These are phyloP conservation scores for Campopleginae sp. DNA, from an alignment of 2,888 invertebrate species.

Conservation along the genomic window DNA sequence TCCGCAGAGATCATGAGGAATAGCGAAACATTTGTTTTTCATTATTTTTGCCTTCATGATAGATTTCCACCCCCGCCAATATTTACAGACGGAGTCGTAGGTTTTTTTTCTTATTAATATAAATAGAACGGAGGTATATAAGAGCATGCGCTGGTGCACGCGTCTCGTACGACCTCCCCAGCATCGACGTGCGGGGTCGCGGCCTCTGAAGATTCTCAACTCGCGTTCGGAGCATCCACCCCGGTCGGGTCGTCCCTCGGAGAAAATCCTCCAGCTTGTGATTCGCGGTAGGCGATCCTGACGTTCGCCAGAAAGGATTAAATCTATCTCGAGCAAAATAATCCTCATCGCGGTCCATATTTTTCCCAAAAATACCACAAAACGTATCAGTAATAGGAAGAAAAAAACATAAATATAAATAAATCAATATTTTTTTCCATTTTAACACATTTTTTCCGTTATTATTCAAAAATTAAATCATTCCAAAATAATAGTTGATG, in stretches of 20 bases:
- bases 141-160: not conserved
- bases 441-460: no score
- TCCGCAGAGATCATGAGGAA: not conserved
- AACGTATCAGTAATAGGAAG: not conserved
- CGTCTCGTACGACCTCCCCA: slow-evolving; percentile 22
- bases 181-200: slow-evolving; percentile 54
- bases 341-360: not conserved
- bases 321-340: not conserved
- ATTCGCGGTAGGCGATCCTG: not conserved
- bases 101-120: slow-evolving; percentile 34
- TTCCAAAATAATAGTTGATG: not conserved
- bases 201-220: slow-evolving; percentile 46
- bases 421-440: no score
- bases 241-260: slow-evolving; percentile 3
- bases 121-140: slow-evolving; percentile 33
- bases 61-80: not conserved
- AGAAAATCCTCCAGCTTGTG: slow-evolving; percentile 2
- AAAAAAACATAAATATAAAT: not conserved
- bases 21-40: slow-evolving; percentile 6
- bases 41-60: slow-evolving; percentile 1
- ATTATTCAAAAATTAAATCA: no score
- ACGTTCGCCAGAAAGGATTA: not conserved
- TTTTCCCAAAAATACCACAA: not conserved
- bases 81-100: slow-evolving; percentile 1
- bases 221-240: slow-evolving; percentile 42